These are phyloP conservation scores for Vulpes ferrilata DNA, from an alignment of 2,113 vertebrate species.

Conservation along the genomic window DNA sequence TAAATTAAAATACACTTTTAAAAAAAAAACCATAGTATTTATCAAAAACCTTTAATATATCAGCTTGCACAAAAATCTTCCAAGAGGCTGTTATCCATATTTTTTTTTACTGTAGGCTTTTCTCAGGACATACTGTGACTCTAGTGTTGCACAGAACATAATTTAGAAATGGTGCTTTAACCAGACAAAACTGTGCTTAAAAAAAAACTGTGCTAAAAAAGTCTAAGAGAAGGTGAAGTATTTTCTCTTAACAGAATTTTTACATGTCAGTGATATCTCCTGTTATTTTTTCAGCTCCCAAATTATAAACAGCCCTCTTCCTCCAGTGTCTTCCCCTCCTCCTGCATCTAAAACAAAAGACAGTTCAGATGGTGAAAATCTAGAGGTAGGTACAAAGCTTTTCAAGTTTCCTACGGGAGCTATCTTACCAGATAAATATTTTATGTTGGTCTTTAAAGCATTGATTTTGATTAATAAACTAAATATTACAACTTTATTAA, in stretches of 20 bases:
- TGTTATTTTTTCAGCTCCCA: conserved; percentile 91
- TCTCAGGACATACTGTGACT: background rate
- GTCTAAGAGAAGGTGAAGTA: background rate
- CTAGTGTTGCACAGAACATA: background rate
- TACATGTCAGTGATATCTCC: background rate
- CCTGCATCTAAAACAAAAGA: conserved; percentile 93
- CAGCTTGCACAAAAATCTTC: background rate
- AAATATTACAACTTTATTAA: conserved; percentile 60
- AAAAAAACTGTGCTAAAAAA: background rate
- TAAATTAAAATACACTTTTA: conserved; percentile 3
- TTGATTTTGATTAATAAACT: conserved; percentile 49
- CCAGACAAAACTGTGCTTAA: background rate
- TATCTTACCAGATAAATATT: background rate
- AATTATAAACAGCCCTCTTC: conserved; percentile 89
- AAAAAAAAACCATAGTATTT: background rate
- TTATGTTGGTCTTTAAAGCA: conserved; percentile 48
- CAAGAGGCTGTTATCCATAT: background rate
- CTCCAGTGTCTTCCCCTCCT: conserved; percentile 87
- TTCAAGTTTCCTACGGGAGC: background rate
- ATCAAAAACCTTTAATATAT: background rate
- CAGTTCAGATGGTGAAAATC: conserved; percentile 91
- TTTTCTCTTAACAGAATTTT: background rate
- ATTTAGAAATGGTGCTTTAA: background rate
- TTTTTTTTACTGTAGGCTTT: background rate
- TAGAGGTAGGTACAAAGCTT: conserved; percentile 90